Evolutionary conservation across 2,113 vertebrate genomes (phyloP).

Genomic region (Scomber japonicus): DNA sequence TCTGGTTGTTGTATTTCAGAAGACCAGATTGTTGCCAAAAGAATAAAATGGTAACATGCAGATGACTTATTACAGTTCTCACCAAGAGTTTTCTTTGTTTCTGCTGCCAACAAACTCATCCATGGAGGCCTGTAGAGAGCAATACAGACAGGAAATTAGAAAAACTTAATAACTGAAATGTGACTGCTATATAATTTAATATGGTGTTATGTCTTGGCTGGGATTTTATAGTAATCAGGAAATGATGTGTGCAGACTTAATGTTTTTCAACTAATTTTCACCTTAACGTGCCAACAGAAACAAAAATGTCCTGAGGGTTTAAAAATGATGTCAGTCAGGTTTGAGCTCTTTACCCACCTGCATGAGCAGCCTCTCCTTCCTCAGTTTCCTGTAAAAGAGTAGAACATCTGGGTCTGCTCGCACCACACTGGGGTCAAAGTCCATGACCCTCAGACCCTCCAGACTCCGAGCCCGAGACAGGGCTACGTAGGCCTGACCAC

Average conservation of each 20-base stretch:
- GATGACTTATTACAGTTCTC: slow-evolving; percentile 56
- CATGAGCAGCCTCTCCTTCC: slow-evolving; percentile 78
- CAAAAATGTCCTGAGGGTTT: accelerated
- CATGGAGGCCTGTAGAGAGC: slow-evolving; percentile 79
- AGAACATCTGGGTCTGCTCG: slow-evolving; percentile 91
- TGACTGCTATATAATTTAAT: neutral
- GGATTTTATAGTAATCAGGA: too few relatives aligned
- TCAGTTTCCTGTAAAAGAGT: slow-evolving; percentile 89
- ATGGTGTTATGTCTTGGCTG: neutral
- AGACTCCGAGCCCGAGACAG: slow-evolving; percentile 93
- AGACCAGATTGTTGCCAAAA: neutral
- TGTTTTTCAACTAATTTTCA: too few relatives aligned
- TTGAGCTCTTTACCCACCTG: slow-evolving; percentile 78
- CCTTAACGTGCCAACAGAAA: neutral
- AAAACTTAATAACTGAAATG: neutral
- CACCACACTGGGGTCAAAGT: slow-evolving; percentile 92
- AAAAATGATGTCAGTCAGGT: too few relatives aligned
- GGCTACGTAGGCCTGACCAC: slow-evolving; percentile 96
- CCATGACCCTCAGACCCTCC: slow-evolving; percentile 92
- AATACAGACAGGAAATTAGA: neutral
- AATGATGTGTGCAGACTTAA: too few relatives aligned
- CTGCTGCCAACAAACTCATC: slow-evolving; percentile 75
- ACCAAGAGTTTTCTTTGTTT: slow-evolving; percentile 75
- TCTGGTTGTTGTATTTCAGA: neutral
- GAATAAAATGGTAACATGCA: neutral